Evolutionary conservation across 2,888 invertebrate genomes (phyloP).

Genomic region (Apotomis betuletana): DNA sequence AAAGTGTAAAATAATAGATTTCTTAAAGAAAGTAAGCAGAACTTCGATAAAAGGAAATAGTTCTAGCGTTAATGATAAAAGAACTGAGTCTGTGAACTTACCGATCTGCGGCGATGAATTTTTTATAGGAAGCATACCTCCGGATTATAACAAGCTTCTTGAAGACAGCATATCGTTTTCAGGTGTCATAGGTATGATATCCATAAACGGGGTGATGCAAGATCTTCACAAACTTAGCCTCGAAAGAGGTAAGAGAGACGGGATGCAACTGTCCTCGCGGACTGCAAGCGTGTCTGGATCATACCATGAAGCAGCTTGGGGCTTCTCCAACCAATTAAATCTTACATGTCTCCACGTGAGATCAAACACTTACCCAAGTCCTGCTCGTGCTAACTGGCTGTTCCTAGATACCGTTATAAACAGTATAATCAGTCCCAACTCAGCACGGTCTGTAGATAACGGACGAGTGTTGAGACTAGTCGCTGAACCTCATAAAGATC

Average conservation of each 20-base stretch:
- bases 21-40: neutral
- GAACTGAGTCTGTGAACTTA: slow-evolving; percentile 14
- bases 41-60: neutral
- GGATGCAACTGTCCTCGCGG: slow-evolving; percentile 68
- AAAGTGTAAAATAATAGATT: neutral
- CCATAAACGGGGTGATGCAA: slow-evolving; percentile 58
- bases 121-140: slow-evolving; percentile 67
- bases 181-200: slow-evolving; percentile 66
- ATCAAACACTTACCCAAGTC: slow-evolving; percentile 52
- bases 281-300: slow-evolving; percentile 74
- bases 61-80: neutral
- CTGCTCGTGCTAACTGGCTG: slow-evolving; percentile 69
- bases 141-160: slow-evolving; percentile 50
- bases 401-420: slow-evolving; percentile 64
- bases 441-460: slow-evolving; percentile 62
- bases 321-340: slow-evolving; percentile 67
- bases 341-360: slow-evolving; percentile 71
- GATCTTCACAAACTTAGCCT: slow-evolving; percentile 64
- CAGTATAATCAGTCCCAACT: slow-evolving; percentile 52
- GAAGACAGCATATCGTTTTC: slow-evolving; percentile 62
- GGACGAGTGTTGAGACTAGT: slow-evolving; percentile 67
- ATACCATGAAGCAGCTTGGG: slow-evolving; percentile 73
- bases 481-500: slow-evolving; percentile 62
- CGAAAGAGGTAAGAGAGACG: slow-evolving; percentile 63
- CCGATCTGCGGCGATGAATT: slow-evolving; percentile 68